Evolutionary conservation across 2,888 invertebrate species (phyloP).

Genomic region (Torymus tubicola): DNA sequence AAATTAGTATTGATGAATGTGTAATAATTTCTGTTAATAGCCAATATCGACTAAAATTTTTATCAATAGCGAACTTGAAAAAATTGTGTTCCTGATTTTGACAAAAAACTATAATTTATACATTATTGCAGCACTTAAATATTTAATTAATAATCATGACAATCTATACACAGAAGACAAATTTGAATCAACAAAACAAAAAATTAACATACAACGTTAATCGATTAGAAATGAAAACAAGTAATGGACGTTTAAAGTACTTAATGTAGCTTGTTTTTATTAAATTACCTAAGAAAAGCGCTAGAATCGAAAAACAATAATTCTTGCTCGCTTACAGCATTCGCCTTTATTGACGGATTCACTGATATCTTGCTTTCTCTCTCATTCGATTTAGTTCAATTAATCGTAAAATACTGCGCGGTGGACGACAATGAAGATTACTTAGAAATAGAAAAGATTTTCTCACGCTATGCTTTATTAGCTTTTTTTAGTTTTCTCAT

Average conservation of each 20-base stretch:
- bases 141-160: neutral
- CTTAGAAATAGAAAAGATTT: slow-evolving; percentile 33
- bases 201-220: slow-evolving; percentile 10
- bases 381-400: neutral
- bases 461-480: neutral
- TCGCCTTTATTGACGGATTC: slow-evolving; percentile 49
- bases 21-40: too few relatives aligned
- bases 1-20: too few relatives aligned
- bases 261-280: slow-evolving; percentile 14
- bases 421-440: slow-evolving; percentile 42
- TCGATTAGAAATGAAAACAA: slow-evolving; percentile 10
- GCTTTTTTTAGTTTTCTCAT: neutral
- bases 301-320: slow-evolving; percentile 49
- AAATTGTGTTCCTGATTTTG: too few relatives aligned
- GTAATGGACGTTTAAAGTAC: slow-evolving; percentile 9
- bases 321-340: slow-evolving; percentile 9
- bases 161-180: neutral
- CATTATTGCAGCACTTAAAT: too few relatives aligned
- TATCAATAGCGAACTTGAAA: too few relatives aligned
- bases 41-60: too few relatives aligned
- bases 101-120: too few relatives aligned
- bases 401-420: slow-evolving; percentile 50
- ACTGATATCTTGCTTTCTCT: slow-evolving; percentile 21
- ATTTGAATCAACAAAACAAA: slow-evolving; percentile 10
- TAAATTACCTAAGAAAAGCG: slow-evolving; percentile 55